Evolutionary conservation across 2,797 vertebrate genomes (phyloP).

Genomic region (Sebastes matsubarae): DNA sequence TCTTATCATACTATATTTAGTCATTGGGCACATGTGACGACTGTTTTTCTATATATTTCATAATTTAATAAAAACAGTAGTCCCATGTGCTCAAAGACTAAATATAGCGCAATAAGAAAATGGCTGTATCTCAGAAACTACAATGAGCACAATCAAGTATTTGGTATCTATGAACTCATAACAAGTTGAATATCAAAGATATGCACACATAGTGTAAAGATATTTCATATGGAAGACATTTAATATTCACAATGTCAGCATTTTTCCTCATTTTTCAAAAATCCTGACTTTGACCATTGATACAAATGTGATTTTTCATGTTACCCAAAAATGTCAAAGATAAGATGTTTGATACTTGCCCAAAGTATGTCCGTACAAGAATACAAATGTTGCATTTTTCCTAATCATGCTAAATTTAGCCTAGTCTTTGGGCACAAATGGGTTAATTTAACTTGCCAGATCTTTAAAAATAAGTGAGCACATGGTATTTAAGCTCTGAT

Average conservation of each 20-base stretch:
- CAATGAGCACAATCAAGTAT: not conserved
- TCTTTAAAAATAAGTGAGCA: not conserved
- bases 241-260: not conserved
- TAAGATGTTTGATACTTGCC: not conserved
- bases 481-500: not conserved
- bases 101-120: not conserved
- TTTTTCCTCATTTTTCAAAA: not conserved
- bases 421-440: not conserved
- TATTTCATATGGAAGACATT: not conserved
- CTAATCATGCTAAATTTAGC: not conserved
- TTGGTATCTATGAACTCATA: not conserved
- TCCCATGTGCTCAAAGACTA: not conserved
- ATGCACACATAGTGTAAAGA: not conserved
- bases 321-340: not conserved
- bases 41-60: not conserved
- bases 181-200: not conserved
- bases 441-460: constrained; percentile 5
- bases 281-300: not conserved
- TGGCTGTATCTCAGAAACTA: not conserved
- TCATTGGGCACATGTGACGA: not conserved
- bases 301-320: not conserved
- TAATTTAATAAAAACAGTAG: not conserved
- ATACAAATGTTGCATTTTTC: not conserved
- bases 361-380: not conserved
- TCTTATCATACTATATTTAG: not conserved